phyloP scores from a whole-genome alignment of 2,888 invertebrate genomes.

The Thecophora atra region DNA sequence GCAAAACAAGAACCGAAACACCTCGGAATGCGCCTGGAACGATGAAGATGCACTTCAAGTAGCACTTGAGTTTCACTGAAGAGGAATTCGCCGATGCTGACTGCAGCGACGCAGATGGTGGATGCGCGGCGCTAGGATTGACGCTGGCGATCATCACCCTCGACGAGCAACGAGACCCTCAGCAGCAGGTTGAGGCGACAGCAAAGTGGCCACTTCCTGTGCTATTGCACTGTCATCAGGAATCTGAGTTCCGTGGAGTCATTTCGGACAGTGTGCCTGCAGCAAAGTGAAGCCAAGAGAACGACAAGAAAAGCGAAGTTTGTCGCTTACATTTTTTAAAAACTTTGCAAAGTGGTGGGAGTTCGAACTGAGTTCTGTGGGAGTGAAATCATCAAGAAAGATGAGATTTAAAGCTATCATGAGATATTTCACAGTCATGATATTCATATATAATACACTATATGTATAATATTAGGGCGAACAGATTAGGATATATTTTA shows the following conservation, averaged over 20 bases:
- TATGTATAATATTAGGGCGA: too few relatives aligned
- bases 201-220: slow-evolving; percentile 15
- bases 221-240: slow-evolving; percentile 41
- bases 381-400: too few relatives aligned
- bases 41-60: slow-evolving; percentile 43
- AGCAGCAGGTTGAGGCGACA: background rate
- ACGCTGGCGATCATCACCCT: background rate
- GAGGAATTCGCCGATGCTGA: slow-evolving; percentile 1
- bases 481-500: too few relatives aligned
- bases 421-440: too few relatives aligned
- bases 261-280: slow-evolving; percentile 29
- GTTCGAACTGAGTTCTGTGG: too few relatives aligned
- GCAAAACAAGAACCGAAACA: background rate
- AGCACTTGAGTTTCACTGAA: slow-evolving; percentile 44
- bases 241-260: slow-evolving; percentile 42
- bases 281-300: background rate
- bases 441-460: too few relatives aligned
- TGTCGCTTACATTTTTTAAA: too few relatives aligned
- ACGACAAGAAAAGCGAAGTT: too few relatives aligned
- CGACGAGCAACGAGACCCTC: background rate
- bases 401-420: too few relatives aligned
- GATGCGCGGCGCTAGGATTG: background rate
- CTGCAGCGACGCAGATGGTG: slow-evolving; percentile 1
- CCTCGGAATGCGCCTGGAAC: background rate
- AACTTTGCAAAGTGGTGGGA: too few relatives aligned